Evolutionary conservation across 2,113 vertebrate species (phyloP), one percentile per base, ranked within the genome.

Genomic region (Ictalurus punctatus): DNA sequence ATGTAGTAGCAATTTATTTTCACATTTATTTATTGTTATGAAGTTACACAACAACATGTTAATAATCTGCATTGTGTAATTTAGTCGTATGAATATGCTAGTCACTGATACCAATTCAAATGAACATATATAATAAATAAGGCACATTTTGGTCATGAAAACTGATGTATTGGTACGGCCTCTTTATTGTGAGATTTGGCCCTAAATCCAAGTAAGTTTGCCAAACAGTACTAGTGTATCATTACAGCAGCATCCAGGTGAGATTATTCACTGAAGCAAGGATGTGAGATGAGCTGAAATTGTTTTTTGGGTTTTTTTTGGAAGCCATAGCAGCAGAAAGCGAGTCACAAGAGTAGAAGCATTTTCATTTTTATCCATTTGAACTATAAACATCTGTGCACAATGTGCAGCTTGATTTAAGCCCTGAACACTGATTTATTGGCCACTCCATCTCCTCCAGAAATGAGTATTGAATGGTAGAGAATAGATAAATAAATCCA

Each of bases 401-500:
- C 34, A 85, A 71, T 76, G 34, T 61, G 59, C 30, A 40, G 85
- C 34, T 63, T 71, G 86, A 83, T 89, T 89, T 80, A 86, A 56
- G 61, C 23, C 82, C 27, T 54, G 37, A 90, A 93, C 94, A 94
- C 93, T 89, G 91, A 95, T 87, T 88, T 79, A 71, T 91, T 93
- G 92, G 91, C 79, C 83, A 58, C 84, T 63, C 14, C 44, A 86
- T 44, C 84, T 52, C 59, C 37, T 92, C 93, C 94, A 93, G 92
- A 92, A 93, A 92, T 93, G 91, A 94, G 81, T 87, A 87, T 87
- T 86, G 59, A 90, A 92, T 73, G 58, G 81, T 71, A 69, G 87
- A 52, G 83, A 93, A 93, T 87, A 94, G 94, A 94, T 94, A 95
- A 95, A 96, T 95, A 95, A 94, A 95, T 95, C 94, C 93, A 92